These are phyloP conservation scores for Chelonoidis abingdonii DNA, from an alignment of 2,113 vertebrate genomes.

Conservation along the genomic window DNA sequence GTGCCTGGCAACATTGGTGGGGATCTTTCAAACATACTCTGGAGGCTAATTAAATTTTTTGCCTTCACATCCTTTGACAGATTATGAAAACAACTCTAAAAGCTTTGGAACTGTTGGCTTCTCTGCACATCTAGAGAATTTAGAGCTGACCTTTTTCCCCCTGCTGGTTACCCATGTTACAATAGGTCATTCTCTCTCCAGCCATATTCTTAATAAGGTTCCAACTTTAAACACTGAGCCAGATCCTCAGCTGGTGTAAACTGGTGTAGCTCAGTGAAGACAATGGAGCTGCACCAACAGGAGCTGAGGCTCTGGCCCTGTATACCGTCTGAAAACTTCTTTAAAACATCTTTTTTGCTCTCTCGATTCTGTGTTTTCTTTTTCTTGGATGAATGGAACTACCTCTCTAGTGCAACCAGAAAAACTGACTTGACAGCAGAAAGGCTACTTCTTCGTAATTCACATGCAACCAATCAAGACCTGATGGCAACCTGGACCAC, in stretches of 20 bases:
- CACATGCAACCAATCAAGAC: background rate
- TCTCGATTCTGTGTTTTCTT: background rate
- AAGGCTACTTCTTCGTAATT: background rate
- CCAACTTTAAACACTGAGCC: background rate
- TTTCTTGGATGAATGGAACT: background rate
- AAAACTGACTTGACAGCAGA: background rate
- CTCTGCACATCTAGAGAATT: background rate
- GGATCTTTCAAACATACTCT: background rate
- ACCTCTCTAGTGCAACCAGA: background rate
- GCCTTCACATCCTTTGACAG: background rate
- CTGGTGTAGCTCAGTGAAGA: background rate
- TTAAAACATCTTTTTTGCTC: background rate
- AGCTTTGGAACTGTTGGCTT: background rate
- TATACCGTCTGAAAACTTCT: background rate
- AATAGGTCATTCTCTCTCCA: background rate
- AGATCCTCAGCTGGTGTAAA: background rate
- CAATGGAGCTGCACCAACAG: background rate
- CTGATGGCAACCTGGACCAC: background rate
- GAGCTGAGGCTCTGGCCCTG: background rate
- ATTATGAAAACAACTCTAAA: background rate
- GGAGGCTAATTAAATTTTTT: background rate
- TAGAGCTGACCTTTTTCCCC: background rate
- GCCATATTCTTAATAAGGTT: fast-evolving
- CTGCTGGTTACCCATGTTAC: background rate
- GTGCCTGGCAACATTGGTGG: background rate